phyloP scores from a whole-genome alignment of 1,140 invertebrate species.

The Drosophila prosaltans region DNA sequence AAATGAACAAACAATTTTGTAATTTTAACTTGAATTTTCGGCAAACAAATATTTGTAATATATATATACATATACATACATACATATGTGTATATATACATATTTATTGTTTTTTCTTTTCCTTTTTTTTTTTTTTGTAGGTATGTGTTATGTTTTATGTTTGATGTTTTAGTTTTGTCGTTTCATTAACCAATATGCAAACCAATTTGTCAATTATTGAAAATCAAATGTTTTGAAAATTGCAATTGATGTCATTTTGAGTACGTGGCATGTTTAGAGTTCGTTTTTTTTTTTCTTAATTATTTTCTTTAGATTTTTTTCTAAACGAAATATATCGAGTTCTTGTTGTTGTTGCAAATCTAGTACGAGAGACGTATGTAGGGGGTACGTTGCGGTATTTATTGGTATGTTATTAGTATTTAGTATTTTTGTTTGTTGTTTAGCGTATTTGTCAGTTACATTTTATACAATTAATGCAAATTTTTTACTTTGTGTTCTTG shows the following conservation, averaged over 20 bases:
- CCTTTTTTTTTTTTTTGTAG: slow-evolving; percentile 14
- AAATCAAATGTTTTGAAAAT: slow-evolving; percentile 36
- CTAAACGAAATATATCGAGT: slow-evolving; percentile 46
- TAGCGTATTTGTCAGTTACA: slow-evolving; percentile 35
- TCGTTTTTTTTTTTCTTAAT: slow-evolving; percentile 11
- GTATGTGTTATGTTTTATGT: slow-evolving; percentile 5
- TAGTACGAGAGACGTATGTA: slow-evolving; percentile 71
- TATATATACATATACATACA: slow-evolving; percentile 3
- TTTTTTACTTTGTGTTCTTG: slow-evolving; percentile 42
- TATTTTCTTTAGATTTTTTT: slow-evolving; percentile 10
- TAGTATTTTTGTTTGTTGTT: slow-evolving; percentile 26
- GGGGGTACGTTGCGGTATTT: slow-evolving; percentile 69
- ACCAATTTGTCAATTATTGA: slow-evolving; percentile 39
- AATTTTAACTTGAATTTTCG: slow-evolving; percentile 54
- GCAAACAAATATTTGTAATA: slow-evolving; percentile 19
- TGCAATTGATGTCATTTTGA: slow-evolving; percentile 72
- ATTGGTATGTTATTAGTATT: slow-evolving; percentile 43
- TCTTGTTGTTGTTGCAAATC: slow-evolving; percentile 43
- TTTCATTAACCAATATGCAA: slow-evolving; percentile 52
- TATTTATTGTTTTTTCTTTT: slow-evolving; percentile 8
- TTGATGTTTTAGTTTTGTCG: slow-evolving; percentile 8
- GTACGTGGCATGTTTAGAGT: slow-evolving; percentile 65
- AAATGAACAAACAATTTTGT: slow-evolving; percentile 52
- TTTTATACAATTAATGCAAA: slow-evolving; percentile 30
- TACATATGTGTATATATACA: slow-evolving; percentile 12